Evolutionary conservation across 2,888 invertebrate genomes (phyloP).

Genomic region (Andrena camellia): DNA sequence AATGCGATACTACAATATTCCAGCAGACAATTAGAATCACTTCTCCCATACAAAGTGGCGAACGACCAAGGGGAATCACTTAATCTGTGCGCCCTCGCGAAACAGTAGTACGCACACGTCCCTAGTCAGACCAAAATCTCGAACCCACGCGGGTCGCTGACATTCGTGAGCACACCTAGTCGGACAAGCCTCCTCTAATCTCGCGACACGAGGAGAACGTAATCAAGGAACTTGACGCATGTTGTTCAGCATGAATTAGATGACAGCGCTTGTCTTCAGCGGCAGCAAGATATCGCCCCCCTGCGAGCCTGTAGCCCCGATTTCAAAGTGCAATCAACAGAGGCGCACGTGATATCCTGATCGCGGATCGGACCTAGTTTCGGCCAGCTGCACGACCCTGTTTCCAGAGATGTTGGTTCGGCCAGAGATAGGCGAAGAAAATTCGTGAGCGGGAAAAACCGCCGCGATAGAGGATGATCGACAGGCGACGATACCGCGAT

Average conservation of each 20-base stretch:
- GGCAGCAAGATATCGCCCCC: conserved; percentile 57
- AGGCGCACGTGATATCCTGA: conserved; percentile 53
- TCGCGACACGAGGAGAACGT: not conserved
- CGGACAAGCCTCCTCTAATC: not conserved
- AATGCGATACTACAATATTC: too few relatives aligned
- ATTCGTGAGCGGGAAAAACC: conserved; percentile 53
- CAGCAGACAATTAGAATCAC: too few relatives aligned
- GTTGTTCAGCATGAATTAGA: conserved; percentile 1
- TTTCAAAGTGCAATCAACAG: conserved; percentile 68
- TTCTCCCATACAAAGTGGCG: too few relatives aligned
- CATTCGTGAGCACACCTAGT: too few relatives aligned
- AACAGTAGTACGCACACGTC: conserved; percentile 17
- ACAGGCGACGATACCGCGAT: conserved; percentile 49
- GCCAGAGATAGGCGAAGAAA: conserved; percentile 13
- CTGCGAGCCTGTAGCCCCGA: conserved; percentile 57
- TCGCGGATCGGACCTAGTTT: conserved; percentile 60
- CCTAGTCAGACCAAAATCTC: conserved; percentile 32
- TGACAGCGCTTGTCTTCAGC: not conserved
- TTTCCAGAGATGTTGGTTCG: conserved; percentile 43
- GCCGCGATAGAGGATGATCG: conserved; percentile 60
- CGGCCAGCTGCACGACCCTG: conserved; percentile 72
- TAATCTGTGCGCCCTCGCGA: too few relatives aligned
- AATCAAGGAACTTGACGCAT: not conserved
- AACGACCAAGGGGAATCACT: too few relatives aligned
- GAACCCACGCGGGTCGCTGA: not conserved